These are phyloP conservation scores for Neomicropteryx cornuta DNA, from an alignment of 1,140 invertebrate genomes.

Conservation along the genomic window DNA sequence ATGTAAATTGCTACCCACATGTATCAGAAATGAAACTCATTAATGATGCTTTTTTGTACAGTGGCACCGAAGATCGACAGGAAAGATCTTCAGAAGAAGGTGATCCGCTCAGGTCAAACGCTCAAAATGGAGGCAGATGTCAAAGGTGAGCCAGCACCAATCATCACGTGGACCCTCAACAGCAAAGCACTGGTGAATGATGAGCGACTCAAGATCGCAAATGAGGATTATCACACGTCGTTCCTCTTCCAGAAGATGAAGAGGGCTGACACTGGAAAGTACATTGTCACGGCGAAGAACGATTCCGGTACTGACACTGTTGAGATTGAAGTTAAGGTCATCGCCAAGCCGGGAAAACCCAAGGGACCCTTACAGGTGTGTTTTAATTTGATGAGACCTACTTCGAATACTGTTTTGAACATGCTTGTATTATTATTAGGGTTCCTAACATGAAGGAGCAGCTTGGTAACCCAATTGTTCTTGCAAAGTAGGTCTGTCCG, in stretches of 20 bases:
- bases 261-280: constrained; percentile 73
- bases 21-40: too few species aligned
- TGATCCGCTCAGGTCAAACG: constrained; percentile 74
- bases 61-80: constrained; percentile 92
- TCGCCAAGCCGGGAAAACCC: constrained; percentile 72
- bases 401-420: too few species aligned
- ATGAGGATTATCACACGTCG: constrained; percentile 88
- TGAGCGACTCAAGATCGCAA: constrained; percentile 69
- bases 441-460: too few species aligned
- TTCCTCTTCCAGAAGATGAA: constrained; percentile 76
- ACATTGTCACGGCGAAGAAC: constrained; percentile 85
- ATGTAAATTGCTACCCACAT: too few species aligned
- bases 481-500: too few species aligned
- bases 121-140: constrained; percentile 83
- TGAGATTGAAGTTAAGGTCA: constrained; percentile 82
- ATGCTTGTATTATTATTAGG: too few species aligned
- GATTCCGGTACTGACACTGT: constrained; percentile 87
- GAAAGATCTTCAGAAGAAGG: constrained; percentile 79
- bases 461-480: too few species aligned
- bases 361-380: constrained; percentile 77
- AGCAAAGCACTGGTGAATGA: constrained; percentile 49
- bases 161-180: constrained; percentile 76
- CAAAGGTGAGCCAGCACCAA: constrained; percentile 83
- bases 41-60: constrained; percentile 27
- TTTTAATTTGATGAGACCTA: not conserved